Conservation (phyloP, 2,113 vertebrate species). For the Triplophysa dalaica region DNA sequence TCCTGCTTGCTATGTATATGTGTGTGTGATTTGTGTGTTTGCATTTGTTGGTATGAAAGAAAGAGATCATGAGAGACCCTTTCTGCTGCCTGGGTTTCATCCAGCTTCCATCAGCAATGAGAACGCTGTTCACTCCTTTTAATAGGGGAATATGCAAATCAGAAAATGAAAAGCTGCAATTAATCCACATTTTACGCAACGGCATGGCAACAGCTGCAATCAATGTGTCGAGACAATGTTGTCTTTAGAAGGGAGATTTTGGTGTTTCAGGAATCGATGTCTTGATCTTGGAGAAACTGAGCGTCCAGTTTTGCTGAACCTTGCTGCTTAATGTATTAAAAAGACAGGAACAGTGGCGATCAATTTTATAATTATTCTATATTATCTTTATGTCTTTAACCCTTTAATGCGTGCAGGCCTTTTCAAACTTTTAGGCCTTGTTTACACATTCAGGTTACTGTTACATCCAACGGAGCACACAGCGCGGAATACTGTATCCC, state of each 20-base stretch:
- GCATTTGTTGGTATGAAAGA: slow-evolving; percentile 5
- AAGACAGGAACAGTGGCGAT: neutral
- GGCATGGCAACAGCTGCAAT: slow-evolving; percentile 50
- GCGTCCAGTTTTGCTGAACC: neutral
- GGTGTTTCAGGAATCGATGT: neutral
- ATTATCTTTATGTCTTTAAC: neutral
- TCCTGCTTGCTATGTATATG: slow-evolving; percentile 33
- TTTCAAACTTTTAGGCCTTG: no score
- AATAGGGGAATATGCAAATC: slow-evolving; percentile 50
- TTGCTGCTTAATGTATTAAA: neutral
- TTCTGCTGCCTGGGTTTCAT: slow-evolving; percentile 78
- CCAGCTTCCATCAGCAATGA: slow-evolving; percentile 77
- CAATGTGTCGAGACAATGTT: slow-evolving; percentile 16
- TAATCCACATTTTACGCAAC: slow-evolving; percentile 49
- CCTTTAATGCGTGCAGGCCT: no score
- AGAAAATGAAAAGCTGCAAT: slow-evolving; percentile 48
- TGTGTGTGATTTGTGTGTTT: neutral
- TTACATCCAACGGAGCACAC: no score
- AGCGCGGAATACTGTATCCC: no score
- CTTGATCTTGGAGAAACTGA: neutral
- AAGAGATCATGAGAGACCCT: neutral
- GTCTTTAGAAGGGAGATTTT: slow-evolving; percentile 21
- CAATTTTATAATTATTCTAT: neutral
- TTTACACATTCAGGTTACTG: no score
- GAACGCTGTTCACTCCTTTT: slow-evolving; percentile 25